These are phyloP conservation scores for Oriolus oriolus DNA, from an alignment of 2,113 vertebrate genomes.

Conservation along the genomic window DNA sequence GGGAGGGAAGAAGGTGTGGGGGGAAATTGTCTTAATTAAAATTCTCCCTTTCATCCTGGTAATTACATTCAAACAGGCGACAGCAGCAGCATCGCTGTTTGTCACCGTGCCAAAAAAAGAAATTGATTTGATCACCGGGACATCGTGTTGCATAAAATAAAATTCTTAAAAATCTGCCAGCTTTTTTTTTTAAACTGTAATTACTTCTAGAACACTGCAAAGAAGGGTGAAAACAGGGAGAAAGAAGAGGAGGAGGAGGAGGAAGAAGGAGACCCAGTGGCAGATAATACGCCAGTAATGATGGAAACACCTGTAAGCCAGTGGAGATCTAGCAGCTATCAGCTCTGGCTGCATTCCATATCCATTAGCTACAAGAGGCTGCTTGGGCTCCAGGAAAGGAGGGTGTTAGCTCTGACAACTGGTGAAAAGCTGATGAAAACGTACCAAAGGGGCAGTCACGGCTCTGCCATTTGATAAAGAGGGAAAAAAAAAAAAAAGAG, in stretches of 20 bases:
- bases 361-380: slow-evolving; percentile 67
- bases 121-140: slow-evolving; percentile 68
- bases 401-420: slow-evolving; percentile 66
- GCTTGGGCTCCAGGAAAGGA: slow-evolving; percentile 57
- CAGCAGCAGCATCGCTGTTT: slow-evolving; percentile 62
- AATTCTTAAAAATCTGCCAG: slow-evolving; percentile 40
- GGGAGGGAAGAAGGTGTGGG: slow-evolving; percentile 48
- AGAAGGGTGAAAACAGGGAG: neutral
- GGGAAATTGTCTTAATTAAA: slow-evolving; percentile 78
- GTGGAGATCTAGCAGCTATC: slow-evolving; percentile 64
- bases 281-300: slow-evolving; percentile 50
- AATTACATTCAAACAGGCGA: slow-evolving; percentile 74
- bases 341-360: slow-evolving; percentile 69
- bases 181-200: slow-evolving; percentile 17
- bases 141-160: slow-evolving; percentile 60
- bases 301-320: slow-evolving; percentile 72
- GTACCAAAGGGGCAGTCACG: slow-evolving; percentile 62
- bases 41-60: slow-evolving; percentile 76
- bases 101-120: slow-evolving; percentile 64
- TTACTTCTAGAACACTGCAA: slow-evolving; percentile 52
- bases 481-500: neutral
- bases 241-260: neutral
- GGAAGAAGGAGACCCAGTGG: slow-evolving; percentile 19
- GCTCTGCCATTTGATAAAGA: slow-evolving; percentile 61
- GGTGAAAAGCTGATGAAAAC: slow-evolving; percentile 71